A percentile compares a stretch with the other conserved stretches of the same genome.
Conservation (phyloP, 2,888 invertebrate species). For the Pandemis corylana region DNA sequence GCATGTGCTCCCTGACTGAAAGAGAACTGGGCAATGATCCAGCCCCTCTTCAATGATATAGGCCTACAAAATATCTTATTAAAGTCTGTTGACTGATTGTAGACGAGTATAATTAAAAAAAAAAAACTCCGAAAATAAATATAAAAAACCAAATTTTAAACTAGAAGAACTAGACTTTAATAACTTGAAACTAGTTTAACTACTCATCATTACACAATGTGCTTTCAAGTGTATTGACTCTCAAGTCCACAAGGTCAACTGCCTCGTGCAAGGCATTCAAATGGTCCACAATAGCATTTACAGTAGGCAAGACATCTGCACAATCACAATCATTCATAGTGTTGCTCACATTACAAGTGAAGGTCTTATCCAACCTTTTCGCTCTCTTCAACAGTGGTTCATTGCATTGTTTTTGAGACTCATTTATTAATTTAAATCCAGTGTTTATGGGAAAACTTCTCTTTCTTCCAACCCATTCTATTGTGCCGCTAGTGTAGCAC, state of each 20-base stretch:
- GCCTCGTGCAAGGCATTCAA: slow-evolving; percentile 84
- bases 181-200: slow-evolving; percentile 22
- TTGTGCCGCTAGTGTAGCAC: slow-evolving; percentile 79
- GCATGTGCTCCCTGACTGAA: too few relatives aligned
- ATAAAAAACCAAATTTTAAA: not conserved
- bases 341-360: slow-evolving; percentile 48
- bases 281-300: slow-evolving; percentile 83
- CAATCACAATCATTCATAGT: slow-evolving; percentile 70
- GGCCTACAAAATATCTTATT: too few relatives aligned
- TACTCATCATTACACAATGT: slow-evolving; percentile 56
- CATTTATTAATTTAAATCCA: slow-evolving; percentile 74
- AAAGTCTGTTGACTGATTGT: too few relatives aligned
- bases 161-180: slow-evolving; percentile 10
- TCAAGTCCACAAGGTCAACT: slow-evolving; percentile 82
- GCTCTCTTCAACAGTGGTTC: slow-evolving; percentile 62
- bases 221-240: slow-evolving; percentile 82
- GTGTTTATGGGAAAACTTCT: slow-evolving; percentile 74
- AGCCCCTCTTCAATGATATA: too few relatives aligned
- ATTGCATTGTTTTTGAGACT: slow-evolving; percentile 50
- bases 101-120: too few relatives aligned
- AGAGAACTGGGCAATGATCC: too few relatives aligned
- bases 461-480: slow-evolving; percentile 80
- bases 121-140: not conserved
- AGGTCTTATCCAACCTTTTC: slow-evolving; percentile 56
- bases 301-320: slow-evolving; percentile 77